phyloP scores from a whole-genome alignment of 2,888 invertebrate genomes.

The Linnaemya tessellans region DNA sequence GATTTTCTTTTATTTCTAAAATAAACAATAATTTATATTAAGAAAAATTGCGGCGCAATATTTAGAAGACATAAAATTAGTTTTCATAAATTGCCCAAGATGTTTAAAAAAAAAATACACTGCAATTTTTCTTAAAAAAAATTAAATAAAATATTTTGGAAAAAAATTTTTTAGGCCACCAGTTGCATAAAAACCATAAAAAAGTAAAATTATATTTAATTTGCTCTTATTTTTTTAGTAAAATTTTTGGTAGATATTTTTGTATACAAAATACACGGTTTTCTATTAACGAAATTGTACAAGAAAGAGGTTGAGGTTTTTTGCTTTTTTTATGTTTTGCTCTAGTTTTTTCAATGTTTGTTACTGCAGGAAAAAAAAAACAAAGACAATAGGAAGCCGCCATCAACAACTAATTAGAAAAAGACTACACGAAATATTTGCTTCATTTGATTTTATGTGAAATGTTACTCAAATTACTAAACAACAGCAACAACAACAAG shows the following conservation, averaged over 20 bases:
- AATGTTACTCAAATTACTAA: not conserved
- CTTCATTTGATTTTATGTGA: conserved; percentile 55
- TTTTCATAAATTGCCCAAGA: conserved; percentile 35
- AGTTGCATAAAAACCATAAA: not conserved
- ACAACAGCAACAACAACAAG: not conserved
- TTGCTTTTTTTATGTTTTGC: conserved; percentile 16
- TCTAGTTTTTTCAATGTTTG: conserved; percentile 56
- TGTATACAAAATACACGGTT: not conserved
- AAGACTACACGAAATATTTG: conserved; percentile 34
- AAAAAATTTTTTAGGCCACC: not conserved
- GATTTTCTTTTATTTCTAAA: not conserved
- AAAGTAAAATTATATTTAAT: conserved; percentile 20
- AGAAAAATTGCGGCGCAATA: conserved; percentile 43
- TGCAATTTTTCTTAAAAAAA: not conserved
- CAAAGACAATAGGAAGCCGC: conserved; percentile 8
- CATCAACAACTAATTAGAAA: conserved; percentile 26
- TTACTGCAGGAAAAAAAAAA: conserved; percentile 7
- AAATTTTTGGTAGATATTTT: conserved; percentile 1
- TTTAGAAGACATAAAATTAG: conserved; percentile 25
- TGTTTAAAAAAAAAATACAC: conserved; percentile 6
- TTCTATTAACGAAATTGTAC: not conserved
- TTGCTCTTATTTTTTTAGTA: not conserved
- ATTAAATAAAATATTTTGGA: not conserved
- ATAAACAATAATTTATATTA: conserved; percentile 36
- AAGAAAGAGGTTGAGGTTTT: conserved; percentile 19